Evolutionary conservation across 2,888 invertebrate species (phyloP), one percentile per base, ranked within the genome.

Genomic region (Sphecodes monilicornis): DNA sequence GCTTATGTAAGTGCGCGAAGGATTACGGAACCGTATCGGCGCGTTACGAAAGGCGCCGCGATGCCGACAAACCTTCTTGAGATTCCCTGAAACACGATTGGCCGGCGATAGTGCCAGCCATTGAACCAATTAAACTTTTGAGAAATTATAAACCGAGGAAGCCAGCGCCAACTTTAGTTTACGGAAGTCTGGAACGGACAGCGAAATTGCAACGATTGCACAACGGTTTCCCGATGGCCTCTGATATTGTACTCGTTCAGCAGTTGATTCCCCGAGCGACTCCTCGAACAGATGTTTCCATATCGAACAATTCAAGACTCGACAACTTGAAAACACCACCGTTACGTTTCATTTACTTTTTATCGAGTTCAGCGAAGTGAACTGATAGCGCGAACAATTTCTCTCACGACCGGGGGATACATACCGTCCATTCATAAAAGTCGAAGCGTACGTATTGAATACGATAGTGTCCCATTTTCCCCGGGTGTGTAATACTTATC

Each of bases 1-100:
- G 41, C 11, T 84, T 78, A 84, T 29, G 71, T 84, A 84, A 84
- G 75, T 29, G 4, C 73, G 43, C 57, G 46, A 50, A 84, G 78
- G 78, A 84, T 84, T 70, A 77, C 60, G 77, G 84, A 54, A 77
- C 43, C 69, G 83, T 72, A 73, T 76, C 72, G 73, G 26, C 16
- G 57, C 13, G 77, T 83, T 84, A 74, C 70, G 84, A 84, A 83
- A 83, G 64, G 13, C 66, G 46, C 46, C 50, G 46, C 50, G 39
- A n/a, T 57, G 41, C 29, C 32, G 13, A 43, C 29, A 3, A 18
- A 22, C 69, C 69, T 43, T 46, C 41, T 46, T 18, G 18, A 66
- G 66, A 66, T 66, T n/a, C 66, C 36, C 11, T 66, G 32, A 36
- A 66, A 66, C 22, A 39, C 66, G 36, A 36, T 36, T 32, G 66